phyloP scores from a whole-genome alignment of 2,888 invertebrate genomes.

The Clistopyga incitator region DNA sequence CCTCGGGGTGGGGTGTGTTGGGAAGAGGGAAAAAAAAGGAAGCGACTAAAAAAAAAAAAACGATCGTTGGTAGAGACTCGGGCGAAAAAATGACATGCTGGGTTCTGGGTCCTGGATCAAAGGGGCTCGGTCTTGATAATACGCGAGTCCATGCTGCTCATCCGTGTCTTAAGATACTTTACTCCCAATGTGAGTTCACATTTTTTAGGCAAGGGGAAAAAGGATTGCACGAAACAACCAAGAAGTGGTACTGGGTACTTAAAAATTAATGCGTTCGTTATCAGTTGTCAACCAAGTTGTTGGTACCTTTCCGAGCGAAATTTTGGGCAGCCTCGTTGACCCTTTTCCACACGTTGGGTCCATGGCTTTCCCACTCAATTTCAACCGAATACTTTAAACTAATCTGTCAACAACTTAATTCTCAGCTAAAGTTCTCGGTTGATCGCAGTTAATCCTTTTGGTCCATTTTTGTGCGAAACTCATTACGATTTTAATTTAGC shows the following conservation, averaged over 20 bases:
- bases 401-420: no score
- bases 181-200: neutral
- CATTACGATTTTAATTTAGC: neutral
- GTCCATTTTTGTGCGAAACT: neutral
- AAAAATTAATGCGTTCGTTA: no score
- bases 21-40: no score
- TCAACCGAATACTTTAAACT: no score
- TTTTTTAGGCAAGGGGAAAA: neutral
- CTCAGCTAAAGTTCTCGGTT: neutral
- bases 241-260: no score
- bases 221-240: no score
- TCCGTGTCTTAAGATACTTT: neutral
- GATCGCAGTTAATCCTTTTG: neutral
- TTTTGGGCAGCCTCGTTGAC: no score
- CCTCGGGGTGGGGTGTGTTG: neutral
- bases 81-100: slow-evolving; percentile 60
- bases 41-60: slow-evolving; percentile 26
- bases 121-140: slow-evolving; percentile 23
- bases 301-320: no score
- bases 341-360: no score
- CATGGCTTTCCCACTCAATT: no score
- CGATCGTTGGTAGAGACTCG: slow-evolving; percentile 39
- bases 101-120: slow-evolving; percentile 18
- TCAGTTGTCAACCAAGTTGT: no score
- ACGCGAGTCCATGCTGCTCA: neutral